phyloP scores from a whole-genome alignment of 1,140 invertebrate genomes.

The Heliconius himera region DNA sequence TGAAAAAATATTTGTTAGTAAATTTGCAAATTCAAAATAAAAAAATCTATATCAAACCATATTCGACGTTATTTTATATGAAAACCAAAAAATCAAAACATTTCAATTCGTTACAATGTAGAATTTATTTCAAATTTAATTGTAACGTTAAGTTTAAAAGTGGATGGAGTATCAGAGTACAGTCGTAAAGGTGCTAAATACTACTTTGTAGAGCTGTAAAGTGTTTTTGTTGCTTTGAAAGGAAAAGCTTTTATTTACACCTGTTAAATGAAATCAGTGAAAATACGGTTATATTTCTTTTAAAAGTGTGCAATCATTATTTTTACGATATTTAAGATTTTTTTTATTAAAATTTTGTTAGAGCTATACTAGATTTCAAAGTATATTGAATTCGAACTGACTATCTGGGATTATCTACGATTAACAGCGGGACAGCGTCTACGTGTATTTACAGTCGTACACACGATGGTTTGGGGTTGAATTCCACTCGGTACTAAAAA shows the following conservation, averaged over 20 bases:
- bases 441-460: no score
- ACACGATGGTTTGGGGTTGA: no score
- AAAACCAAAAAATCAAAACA: not conserved
- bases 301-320: not conserved
- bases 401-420: no score
- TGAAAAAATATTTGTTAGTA: no score
- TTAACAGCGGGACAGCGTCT: no score
- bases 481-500: no score
- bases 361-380: no score
- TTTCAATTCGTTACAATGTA: not conserved
- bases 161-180: not conserved
- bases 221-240: not conserved
- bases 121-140: not conserved
- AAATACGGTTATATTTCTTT: not conserved
- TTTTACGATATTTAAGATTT: not conserved
- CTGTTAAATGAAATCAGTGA: not conserved
- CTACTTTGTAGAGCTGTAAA: not conserved
- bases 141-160: not conserved
- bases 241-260: not conserved
- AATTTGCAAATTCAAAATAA: no score
- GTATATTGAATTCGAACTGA: no score
- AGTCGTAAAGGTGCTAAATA: not conserved
- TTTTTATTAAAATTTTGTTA: no score
- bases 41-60: no score
- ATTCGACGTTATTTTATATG: not conserved